Conservation (phyloP, 2,113 vertebrate genomes). For the Pagrus major region DNA sequence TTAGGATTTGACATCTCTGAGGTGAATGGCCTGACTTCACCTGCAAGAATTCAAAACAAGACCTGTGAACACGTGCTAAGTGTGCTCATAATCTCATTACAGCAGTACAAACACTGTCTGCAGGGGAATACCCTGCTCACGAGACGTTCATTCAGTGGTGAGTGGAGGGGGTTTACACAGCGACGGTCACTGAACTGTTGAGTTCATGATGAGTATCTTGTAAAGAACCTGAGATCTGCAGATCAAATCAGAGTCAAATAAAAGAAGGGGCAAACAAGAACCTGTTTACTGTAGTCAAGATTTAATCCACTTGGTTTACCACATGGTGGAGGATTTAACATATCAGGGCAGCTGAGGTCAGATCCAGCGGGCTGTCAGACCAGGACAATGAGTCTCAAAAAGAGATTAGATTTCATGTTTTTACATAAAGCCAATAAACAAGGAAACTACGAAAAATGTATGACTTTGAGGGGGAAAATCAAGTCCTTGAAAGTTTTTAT, state of each 20-base stretch:
- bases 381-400: not conserved
- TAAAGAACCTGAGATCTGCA: not conserved
- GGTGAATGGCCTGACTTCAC: not conserved
- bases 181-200: not conserved
- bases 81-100: conserved; percentile 27
- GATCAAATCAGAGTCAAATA: not conserved
- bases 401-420: not conserved
- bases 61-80: not conserved
- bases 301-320: not conserved
- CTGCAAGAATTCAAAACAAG: not conserved
- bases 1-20: not conserved
- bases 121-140: not conserved
- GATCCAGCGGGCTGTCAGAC: not conserved
- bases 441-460: not conserved
- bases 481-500: too few relatives aligned
- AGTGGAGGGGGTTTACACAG: not conserved
- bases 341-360: not conserved
- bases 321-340: not conserved
- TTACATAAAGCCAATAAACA: not conserved
- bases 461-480: too few relatives aligned
- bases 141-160: not conserved
- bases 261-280: not conserved
- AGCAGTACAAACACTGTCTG: not conserved
- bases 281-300: not conserved
- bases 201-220: not conserved